Percentiles rank a stretch among this genome's conserved stretches.
Evolutionary conservation across 2,888 invertebrate genomes (phyloP).

Genomic region (Athripsodes cinereus): DNA sequence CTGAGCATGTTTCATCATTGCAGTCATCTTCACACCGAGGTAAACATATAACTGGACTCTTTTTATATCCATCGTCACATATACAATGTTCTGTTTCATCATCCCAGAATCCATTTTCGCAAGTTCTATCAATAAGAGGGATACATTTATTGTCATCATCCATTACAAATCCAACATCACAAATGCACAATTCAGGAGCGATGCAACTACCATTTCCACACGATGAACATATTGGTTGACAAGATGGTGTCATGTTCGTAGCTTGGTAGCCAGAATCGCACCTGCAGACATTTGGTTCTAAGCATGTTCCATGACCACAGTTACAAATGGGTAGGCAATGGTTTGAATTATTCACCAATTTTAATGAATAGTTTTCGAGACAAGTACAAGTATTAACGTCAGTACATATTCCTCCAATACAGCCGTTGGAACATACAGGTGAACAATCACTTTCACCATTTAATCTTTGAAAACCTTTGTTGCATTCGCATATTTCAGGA

Average conservation of each 20-base stretch:
- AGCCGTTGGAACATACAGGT: slow-evolving; percentile 24
- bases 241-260: slow-evolving; percentile 16
- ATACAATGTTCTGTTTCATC: slow-evolving; percentile 23
- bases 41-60: not conserved
- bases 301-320: slow-evolving; percentile 29
- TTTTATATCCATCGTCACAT: not conserved
- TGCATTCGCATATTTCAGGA: slow-evolving; percentile 33
- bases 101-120: slow-evolving; percentile 32
- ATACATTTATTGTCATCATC: not conserved
- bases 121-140: slow-evolving; percentile 23
- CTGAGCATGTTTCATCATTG: not conserved
- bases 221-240: slow-evolving; percentile 5
- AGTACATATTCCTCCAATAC: slow-evolving; percentile 32
- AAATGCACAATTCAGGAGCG: slow-evolving; percentile 32
- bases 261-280: slow-evolving; percentile 27
- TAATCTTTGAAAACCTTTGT: slow-evolving; percentile 30
- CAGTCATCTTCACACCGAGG: not conserved
- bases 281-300: slow-evolving; percentile 27
- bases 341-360: slow-evolving; percentile 22
- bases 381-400: slow-evolving; percentile 6
- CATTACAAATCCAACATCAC: slow-evolving; percentile 29
- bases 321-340: slow-evolving; percentile 28
- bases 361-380: slow-evolving; percentile 6
- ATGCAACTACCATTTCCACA: slow-evolving; percentile 20
- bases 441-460: not conserved